Conservation (phyloP, 2,888 invertebrate species). For the Epinotia brunnichana region DNA sequence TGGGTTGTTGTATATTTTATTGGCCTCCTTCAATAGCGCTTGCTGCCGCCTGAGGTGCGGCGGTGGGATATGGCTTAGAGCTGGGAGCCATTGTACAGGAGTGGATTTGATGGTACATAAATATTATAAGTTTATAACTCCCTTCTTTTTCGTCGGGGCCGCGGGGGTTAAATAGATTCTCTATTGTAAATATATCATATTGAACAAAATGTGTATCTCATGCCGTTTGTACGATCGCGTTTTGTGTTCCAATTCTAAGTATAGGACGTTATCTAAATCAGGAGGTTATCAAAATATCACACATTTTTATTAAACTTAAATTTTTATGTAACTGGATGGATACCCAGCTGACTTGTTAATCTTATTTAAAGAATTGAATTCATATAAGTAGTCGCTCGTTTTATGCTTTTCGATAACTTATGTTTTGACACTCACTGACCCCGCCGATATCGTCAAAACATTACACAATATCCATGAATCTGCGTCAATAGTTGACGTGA, state of each 20-base stretch:
- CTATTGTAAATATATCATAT: no score
- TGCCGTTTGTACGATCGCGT: neutral
- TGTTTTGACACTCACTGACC: constrained; percentile 4
- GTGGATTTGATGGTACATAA: no score
- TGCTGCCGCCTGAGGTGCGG: no score
- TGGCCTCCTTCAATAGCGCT: no score
- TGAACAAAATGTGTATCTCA: neutral
- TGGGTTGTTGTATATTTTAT: no score
- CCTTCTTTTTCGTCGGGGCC: no score
- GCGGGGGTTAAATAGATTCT: no score
- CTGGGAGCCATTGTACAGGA: no score
- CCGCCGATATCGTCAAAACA: constrained; percentile 18
- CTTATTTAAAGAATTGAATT: neutral
- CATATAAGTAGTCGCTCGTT: neutral
- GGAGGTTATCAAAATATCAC: neutral
- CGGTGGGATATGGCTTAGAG: no score
- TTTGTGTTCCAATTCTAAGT: neutral
- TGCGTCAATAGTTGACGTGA: constrained; percentile 32
- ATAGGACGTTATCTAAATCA: neutral
- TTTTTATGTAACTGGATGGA: neutral
- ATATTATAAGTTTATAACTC: no score
- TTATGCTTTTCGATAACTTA: constrained; percentile 17
- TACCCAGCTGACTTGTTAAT: neutral
- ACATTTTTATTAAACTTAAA: neutral
- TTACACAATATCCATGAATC: constrained; percentile 23